A percentile compares a stretch with the other conserved stretches of the same genome.
Evolutionary conservation across 2,888 invertebrate genomes (phyloP).

Genomic region (Mythimna ferrago): DNA sequence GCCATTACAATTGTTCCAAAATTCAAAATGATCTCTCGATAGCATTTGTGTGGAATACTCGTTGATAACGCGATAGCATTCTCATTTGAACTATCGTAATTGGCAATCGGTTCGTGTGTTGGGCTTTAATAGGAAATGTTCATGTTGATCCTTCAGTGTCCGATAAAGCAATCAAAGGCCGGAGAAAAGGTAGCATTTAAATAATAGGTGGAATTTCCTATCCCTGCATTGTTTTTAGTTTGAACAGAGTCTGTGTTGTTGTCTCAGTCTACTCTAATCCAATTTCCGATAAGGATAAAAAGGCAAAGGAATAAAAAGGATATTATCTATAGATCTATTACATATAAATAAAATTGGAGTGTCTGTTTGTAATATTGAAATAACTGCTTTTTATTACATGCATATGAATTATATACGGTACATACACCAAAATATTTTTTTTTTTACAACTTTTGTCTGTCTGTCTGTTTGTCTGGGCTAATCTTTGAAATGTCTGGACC

Average conservation of each 20-base stretch:
- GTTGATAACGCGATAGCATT: conserved; percentile 36
- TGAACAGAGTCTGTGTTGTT: not conserved
- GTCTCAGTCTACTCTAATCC: not conserved
- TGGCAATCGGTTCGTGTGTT: conserved; percentile 37
- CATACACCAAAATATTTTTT: too few relatives aligned
- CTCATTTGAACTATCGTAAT: conserved; percentile 49
- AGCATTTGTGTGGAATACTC: conserved; percentile 3
- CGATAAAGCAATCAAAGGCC: conserved; percentile 28
- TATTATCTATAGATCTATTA: not conserved
- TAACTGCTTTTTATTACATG: too few relatives aligned
- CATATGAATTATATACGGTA: too few relatives aligned
- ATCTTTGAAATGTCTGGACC: too few relatives aligned
- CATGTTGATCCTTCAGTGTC: conserved; percentile 18
- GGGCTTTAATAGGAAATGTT: conserved; percentile 34
- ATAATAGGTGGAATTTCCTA: conserved; percentile 5
- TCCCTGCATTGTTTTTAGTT: not conserved
- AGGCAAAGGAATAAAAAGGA: not conserved
- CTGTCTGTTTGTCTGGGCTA: too few relatives aligned
- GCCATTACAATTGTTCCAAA: not conserved
- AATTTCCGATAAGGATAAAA: not conserved
- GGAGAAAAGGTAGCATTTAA: conserved; percentile 6
- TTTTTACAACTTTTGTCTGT: too few relatives aligned
- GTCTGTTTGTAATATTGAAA: too few relatives aligned
- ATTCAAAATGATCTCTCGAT: not conserved
- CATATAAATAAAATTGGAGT: too few relatives aligned